Evolutionary conservation across 92 coral and sea anemone genomes (phyloP).

Genomic region (Paramuricea clavata): DNA sequence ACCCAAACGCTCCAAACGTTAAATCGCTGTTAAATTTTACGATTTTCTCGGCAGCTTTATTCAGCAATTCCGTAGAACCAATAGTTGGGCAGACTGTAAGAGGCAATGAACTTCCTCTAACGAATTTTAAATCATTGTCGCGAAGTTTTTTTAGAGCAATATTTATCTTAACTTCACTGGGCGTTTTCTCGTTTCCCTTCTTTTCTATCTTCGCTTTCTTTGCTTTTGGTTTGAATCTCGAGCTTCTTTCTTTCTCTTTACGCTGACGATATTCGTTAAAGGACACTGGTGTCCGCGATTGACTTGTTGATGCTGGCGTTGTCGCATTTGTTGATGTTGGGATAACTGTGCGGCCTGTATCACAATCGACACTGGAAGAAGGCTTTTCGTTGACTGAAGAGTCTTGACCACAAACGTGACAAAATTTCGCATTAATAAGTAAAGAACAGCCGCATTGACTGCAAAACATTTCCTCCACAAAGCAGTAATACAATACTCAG

Average conservation of each 20-base stretch:
- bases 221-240: constrained; percentile 32
- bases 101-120: constrained; percentile 62
- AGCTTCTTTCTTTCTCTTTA: constrained; percentile 57
- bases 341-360: not conserved
- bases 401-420: not conserved
- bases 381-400: not conserved
- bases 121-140: constrained; percentile 28
- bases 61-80: constrained; percentile 59
- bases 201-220: constrained; percentile 39
- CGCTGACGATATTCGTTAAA: constrained; percentile 29
- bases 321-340: not conserved
- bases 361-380: not conserved
- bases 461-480: not conserved
- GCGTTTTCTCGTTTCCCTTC: not conserved
- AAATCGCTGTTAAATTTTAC: constrained; percentile 65
- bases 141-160: constrained; percentile 30
- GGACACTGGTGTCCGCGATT: constrained; percentile 32
- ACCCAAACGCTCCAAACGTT: constrained; percentile 10
- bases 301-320: not conserved
- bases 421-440: not conserved
- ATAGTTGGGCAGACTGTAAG: constrained; percentile 49
- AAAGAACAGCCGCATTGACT: not conserved
- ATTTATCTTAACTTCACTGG: constrained; percentile 52
- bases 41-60: constrained; percentile 55
- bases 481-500: no score